These are phyloP conservation scores for Rallus limicola DNA, from an alignment of 2,113 vertebrate genomes.

Conservation along the genomic window DNA sequence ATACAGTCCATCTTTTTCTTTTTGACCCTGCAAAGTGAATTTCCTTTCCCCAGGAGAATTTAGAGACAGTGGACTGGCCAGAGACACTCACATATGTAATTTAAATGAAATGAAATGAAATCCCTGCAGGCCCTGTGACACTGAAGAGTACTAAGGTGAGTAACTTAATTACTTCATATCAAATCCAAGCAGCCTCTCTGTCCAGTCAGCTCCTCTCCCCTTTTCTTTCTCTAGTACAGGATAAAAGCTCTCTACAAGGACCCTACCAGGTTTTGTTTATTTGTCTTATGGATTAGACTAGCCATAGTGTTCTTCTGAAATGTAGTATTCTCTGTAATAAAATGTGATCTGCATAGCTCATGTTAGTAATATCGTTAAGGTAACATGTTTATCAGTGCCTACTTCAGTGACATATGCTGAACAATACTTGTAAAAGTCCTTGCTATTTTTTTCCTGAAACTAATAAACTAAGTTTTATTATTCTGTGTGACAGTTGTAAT, in stretches of 20 bases:
- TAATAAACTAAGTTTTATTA: not conserved
- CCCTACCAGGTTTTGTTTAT: not conserved
- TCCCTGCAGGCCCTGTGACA: not conserved
- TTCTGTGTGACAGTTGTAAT: not conserved
- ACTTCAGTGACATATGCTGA: not conserved
- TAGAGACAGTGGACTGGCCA: not conserved
- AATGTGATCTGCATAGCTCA: not conserved
- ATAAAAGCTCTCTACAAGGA: not conserved
- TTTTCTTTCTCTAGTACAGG: not conserved
- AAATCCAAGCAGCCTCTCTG: not conserved
- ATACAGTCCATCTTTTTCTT: not conserved
- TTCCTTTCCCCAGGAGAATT: not conserved
- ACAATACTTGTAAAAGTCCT: not conserved
- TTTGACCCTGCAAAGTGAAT: not conserved
- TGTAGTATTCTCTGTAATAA: not conserved
- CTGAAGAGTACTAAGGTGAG: not conserved
- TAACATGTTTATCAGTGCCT: not conserved
- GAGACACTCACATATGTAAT: not conserved
- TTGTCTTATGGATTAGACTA: not conserved
- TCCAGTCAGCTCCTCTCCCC: not conserved
- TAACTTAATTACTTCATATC: not conserved
- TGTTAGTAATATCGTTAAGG: not conserved
- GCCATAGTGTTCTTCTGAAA: not conserved
- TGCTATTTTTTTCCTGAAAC: not conserved
- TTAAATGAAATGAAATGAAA: not conserved